Conservation (phyloP, 2,888 invertebrate genomes). For the Rhamphomyia laevipes region DNA sequence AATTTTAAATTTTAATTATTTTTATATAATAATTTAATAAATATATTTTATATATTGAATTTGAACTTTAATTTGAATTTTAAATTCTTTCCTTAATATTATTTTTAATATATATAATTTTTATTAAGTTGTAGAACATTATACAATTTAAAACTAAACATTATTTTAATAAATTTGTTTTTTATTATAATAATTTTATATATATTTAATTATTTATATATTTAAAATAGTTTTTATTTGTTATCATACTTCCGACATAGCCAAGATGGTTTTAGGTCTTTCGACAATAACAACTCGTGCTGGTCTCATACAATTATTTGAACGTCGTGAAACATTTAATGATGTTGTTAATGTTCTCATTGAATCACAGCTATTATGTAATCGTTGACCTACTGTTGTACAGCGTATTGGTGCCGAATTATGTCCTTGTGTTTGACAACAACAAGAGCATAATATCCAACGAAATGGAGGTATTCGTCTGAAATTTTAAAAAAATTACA, state of each 20-base stretch:
- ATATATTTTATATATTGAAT: too few species aligned
- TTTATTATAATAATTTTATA: background rate
- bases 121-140: too few species aligned
- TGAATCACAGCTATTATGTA: constrained; percentile 37
- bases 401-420: constrained; percentile 28
- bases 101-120: too few species aligned
- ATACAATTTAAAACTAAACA: too few species aligned
- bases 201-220: background rate
- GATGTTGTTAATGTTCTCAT: constrained; percentile 37
- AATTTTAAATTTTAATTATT: too few species aligned
- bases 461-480: constrained; percentile 52
- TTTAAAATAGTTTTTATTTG: constrained; percentile 10
- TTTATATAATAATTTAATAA: too few species aligned
- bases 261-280: constrained; percentile 26
- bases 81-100: too few species aligned
- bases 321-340: constrained; percentile 33
- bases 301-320: constrained; percentile 28
- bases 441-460: constrained; percentile 42
- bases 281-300: constrained; percentile 32
- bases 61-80: too few species aligned
- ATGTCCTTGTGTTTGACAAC: constrained; percentile 39
- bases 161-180: too few species aligned
- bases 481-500: constrained; percentile 7
- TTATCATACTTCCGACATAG: constrained; percentile 38
- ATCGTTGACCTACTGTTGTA: constrained; percentile 31